These are phyloP conservation scores for Riptortus pedestris DNA, from an alignment of 1,140 invertebrate species.

Conservation along the genomic window DNA sequence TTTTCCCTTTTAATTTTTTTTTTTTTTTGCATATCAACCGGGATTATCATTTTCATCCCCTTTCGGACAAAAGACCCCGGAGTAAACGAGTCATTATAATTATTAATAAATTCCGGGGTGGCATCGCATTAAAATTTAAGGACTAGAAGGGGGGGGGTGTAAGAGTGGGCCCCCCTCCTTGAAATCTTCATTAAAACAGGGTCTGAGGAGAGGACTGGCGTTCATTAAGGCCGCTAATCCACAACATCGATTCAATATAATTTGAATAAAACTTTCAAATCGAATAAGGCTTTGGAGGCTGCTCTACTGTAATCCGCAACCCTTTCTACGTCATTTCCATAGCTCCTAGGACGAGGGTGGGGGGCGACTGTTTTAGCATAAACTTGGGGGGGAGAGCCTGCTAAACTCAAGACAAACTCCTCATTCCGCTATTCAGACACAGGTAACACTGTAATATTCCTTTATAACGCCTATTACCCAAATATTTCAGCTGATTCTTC, in stretches of 20 bases:
- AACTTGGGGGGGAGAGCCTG: neutral
- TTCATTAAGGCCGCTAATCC: conserved; percentile 16
- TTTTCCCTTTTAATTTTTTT: neutral
- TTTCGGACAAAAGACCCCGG: neutral
- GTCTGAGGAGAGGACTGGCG: neutral
- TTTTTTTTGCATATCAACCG: neutral
- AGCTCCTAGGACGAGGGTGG: too few relatives aligned
- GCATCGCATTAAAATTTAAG: neutral
- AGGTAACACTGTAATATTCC: too few relatives aligned
- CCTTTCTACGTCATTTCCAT: conserved; percentile 12
- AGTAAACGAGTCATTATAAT: conserved; percentile 15
- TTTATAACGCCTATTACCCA: too few relatives aligned
- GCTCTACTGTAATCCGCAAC: conserved; percentile 7
- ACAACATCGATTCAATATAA: conserved; percentile 14
- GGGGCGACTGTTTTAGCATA: neutral
- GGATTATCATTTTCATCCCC: neutral
- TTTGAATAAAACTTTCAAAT: conserved; percentile 19
- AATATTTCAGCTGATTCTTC: too few relatives aligned
- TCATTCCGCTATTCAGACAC: neutral
- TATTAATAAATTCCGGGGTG: conserved; percentile 12
- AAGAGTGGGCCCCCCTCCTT: neutral
- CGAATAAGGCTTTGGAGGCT: conserved; percentile 5
- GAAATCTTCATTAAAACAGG: conserved; percentile 12
- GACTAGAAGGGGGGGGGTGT: neutral
- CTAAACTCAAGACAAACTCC: neutral